Percentiles rank a stretch among this genome's conserved stretches.
Evolutionary conservation across 2,888 invertebrate species (phyloP).

Genomic region (Spodoptera picta): DNA sequence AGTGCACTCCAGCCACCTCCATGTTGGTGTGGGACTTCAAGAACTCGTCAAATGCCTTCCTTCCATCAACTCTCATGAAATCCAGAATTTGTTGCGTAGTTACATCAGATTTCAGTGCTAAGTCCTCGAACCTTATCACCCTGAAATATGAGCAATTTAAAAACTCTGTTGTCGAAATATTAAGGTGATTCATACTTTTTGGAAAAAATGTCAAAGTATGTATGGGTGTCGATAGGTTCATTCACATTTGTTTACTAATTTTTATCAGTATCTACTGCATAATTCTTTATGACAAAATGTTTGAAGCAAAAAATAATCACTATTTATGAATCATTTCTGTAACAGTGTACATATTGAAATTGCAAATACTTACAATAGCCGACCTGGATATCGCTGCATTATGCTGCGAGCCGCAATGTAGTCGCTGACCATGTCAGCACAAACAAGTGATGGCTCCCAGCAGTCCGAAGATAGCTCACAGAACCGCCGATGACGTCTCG

Average conservation of each 20-base stretch:
- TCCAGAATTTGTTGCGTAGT: slow-evolving; percentile 91
- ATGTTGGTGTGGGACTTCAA: slow-evolving; percentile 94
- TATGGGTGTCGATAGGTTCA: too few species aligned
- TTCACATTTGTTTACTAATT: too few species aligned
- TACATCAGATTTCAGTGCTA: slow-evolving; percentile 92
- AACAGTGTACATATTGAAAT: too few species aligned
- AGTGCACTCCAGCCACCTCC: slow-evolving; percentile 94
- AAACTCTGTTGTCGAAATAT: slow-evolving; percentile 69
- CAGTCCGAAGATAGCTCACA: slow-evolving; percentile 94
- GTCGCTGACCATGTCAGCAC: slow-evolving; percentile 94
- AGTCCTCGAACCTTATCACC: slow-evolving; percentile 92
- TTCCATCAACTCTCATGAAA: slow-evolving; percentile 92
- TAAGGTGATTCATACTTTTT: too few species aligned
- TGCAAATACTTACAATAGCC: slow-evolving; percentile 90
- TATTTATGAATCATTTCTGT: too few species aligned
- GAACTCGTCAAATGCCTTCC: slow-evolving; percentile 91
- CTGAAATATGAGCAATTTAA: slow-evolving; percentile 69
- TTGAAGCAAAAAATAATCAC: too few species aligned
- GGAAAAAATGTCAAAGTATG: too few species aligned
- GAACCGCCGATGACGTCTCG: slow-evolving; percentile 92
- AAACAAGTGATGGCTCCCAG: slow-evolving; percentile 92
- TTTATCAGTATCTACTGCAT: too few species aligned
- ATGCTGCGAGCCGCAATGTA: slow-evolving; percentile 92
- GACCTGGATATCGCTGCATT: slow-evolving; percentile 91
- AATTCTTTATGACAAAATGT: too few species aligned